Evolutionary conservation across 2,888 invertebrate genomes (phyloP).

Genomic region (Lasioglossum figueresi): DNA sequence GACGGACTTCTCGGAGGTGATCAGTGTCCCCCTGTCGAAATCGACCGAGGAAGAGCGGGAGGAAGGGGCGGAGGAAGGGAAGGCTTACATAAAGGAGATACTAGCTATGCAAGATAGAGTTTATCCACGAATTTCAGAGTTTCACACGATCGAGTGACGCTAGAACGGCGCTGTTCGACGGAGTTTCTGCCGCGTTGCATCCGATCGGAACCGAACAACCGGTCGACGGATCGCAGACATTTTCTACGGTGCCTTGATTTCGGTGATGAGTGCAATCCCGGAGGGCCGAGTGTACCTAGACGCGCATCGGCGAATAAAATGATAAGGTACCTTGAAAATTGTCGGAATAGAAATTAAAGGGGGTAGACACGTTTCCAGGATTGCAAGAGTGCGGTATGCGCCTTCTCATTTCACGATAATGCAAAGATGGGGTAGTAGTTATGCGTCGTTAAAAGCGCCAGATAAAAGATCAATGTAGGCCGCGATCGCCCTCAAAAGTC

Average conservation of each 20-base stretch:
- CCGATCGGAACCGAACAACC: background rate
- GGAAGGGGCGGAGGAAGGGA: background rate
- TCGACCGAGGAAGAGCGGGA: conserved; percentile 21
- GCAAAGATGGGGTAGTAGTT: no score
- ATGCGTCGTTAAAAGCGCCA: no score
- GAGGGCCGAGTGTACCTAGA: background rate
- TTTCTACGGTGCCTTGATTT: conserved; percentile 6
- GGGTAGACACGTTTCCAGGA: no score
- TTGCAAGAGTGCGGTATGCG: no score
- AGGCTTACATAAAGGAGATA: conserved; percentile 16
- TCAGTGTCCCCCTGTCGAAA: conserved; percentile 14
- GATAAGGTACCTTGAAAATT: background rate
- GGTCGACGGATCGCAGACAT: background rate
- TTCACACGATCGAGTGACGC: conserved; percentile 45
- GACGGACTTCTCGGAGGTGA: conserved; percentile 34
- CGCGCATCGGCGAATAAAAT: background rate
- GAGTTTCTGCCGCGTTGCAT: background rate
- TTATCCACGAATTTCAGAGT: conserved; percentile 67
- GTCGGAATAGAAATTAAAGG: background rate
- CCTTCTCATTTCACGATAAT: no score
- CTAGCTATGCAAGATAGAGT: conserved; percentile 15
- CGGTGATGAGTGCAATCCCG: background rate
- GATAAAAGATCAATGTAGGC: no score
- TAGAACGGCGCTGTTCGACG: background rate
- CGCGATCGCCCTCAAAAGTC: no score